phyloP scores from a whole-genome alignment of 1,140 invertebrate species.

The Eumaeus atala region DNA sequence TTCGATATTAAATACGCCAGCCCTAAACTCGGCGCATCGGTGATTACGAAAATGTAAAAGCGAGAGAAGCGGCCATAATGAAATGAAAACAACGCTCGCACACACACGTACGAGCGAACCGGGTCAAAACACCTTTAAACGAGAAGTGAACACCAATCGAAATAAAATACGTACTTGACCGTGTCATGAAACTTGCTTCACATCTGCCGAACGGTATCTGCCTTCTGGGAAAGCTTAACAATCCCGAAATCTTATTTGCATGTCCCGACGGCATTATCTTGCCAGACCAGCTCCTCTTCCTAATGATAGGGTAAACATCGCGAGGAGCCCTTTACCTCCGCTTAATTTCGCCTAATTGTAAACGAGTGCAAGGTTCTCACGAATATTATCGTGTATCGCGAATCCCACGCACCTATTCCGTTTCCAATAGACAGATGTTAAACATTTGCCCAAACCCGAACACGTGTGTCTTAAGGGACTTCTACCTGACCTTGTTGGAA shows the following conservation, averaged over 20 bases:
- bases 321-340: conserved; percentile 54
- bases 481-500: conserved; percentile 41
- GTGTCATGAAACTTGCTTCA: conserved; percentile 56
- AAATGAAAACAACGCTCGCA: conserved; percentile 64
- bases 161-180: conserved; percentile 65
- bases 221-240: conserved; percentile 66
- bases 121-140: conserved; percentile 69
- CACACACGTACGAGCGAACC: conserved; percentile 48
- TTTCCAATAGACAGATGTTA: conserved; percentile 59
- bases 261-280: conserved; percentile 63
- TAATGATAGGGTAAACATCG: conserved; percentile 67
- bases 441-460: conserved; percentile 47
- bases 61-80: conserved; percentile 65
- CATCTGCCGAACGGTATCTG: conserved; percentile 69
- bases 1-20: conserved; percentile 27
- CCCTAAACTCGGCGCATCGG: conserved; percentile 55
- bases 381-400: conserved; percentile 60
- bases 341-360: conserved; percentile 68
- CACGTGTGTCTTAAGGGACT: conserved; percentile 38
- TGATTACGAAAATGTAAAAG: conserved; percentile 70
- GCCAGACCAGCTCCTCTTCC: conserved; percentile 40
- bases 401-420: conserved; percentile 59
- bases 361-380: conserved; percentile 62
- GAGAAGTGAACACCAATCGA: conserved; percentile 60
- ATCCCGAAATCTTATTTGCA: conserved; percentile 64